Conservation (phyloP, 2,888 invertebrate genomes). For the Tigriopus californicus region DNA sequence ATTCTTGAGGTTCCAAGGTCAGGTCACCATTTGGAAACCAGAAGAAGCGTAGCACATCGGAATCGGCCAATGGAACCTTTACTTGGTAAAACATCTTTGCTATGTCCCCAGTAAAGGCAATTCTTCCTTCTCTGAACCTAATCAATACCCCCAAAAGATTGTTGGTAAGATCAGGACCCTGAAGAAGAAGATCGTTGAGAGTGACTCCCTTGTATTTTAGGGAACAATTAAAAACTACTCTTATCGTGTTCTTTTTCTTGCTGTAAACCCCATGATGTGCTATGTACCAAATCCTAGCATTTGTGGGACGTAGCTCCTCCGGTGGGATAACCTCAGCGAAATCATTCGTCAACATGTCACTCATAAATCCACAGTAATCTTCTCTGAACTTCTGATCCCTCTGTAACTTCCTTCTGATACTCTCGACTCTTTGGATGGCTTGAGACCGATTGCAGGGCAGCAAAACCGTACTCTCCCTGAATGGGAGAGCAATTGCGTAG, state of each 20-base stretch:
- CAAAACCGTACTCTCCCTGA: not conserved
- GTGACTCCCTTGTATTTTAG: not conserved
- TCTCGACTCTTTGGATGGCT: not conserved
- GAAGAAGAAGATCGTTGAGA: not conserved
- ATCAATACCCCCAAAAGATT: not conserved
- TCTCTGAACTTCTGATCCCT: not conserved
- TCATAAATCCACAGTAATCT: slow-evolving; percentile 9
- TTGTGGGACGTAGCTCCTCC: not conserved
- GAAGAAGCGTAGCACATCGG: slow-evolving; percentile 6
- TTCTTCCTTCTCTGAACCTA: slow-evolving; percentile 1
- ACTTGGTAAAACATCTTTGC: slow-evolving; percentile 13
- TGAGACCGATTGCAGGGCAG: not conserved
- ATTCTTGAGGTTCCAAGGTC: not conserved
- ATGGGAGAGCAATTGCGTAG: too few relatives aligned
- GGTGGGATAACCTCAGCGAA: not conserved
- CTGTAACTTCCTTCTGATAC: not conserved
- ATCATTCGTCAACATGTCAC: not conserved
- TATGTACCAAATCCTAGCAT: slow-evolving; percentile 8
- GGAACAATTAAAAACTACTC: slow-evolving; percentile 14
- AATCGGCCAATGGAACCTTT: not conserved
- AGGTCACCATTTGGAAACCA: not conserved
- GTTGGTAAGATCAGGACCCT: too few relatives aligned
- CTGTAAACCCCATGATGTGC: slow-evolving; percentile 2
- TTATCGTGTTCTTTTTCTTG: slow-evolving; percentile 8
- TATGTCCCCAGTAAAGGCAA: slow-evolving; percentile 7